These are phyloP conservation scores for Upupa epops DNA, from an alignment of 2,113 vertebrate species.

Conservation along the genomic window DNA sequence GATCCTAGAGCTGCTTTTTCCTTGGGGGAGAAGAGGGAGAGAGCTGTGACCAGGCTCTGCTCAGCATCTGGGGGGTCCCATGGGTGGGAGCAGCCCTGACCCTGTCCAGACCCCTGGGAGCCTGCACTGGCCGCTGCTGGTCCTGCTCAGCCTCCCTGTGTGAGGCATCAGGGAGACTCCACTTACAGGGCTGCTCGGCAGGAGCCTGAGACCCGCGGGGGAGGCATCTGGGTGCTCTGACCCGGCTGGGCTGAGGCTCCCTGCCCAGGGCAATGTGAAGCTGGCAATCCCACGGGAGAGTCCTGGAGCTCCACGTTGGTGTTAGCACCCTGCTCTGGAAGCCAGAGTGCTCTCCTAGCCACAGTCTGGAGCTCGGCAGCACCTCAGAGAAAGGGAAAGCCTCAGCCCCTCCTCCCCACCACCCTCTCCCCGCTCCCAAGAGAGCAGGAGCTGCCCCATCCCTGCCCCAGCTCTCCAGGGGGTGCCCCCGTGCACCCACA, in stretches of 20 bases:
- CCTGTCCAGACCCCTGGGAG: not conserved
- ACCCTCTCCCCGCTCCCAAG: not conserved
- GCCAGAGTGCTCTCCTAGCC: not conserved
- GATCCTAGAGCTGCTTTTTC: not conserved
- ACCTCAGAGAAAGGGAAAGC: not conserved
- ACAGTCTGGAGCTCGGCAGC: not conserved
- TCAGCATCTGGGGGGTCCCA: fast-evolving
- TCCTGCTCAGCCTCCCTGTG: not conserved
- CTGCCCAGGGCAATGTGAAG: not conserved
- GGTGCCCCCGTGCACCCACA: not conserved
- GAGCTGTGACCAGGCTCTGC: not conserved
- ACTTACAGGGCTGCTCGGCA: not conserved
- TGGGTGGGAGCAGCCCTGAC: not conserved
- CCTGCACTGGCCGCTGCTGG: not conserved
- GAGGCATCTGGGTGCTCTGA: not conserved
- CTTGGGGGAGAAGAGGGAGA: no score
- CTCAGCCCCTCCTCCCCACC: not conserved
- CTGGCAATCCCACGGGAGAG: fast-evolving
- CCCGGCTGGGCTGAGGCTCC: not conserved
- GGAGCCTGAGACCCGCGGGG: not conserved
- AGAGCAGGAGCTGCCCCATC: not conserved
- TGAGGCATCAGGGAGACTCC: not conserved
- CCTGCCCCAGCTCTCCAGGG: not conserved
- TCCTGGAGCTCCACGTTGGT: not conserved
- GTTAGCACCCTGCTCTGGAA: not conserved